Conservation (phyloP, 2,888 invertebrate species). For the Atherix ibis region DNA sequence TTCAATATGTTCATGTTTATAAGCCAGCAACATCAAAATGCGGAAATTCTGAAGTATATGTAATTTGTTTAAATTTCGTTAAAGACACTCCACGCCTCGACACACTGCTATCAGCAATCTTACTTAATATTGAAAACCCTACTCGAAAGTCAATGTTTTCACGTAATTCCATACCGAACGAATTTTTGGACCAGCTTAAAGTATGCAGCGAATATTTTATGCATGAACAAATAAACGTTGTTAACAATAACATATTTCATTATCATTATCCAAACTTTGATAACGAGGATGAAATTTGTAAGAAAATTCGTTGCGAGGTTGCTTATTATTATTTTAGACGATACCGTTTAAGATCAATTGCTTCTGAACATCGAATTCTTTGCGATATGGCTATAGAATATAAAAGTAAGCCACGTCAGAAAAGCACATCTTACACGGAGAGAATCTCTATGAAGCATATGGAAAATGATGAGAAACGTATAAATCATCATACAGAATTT, state of each 20-base stretch:
- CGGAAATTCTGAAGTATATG: conserved; percentile 88
- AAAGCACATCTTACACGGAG: too few species aligned
- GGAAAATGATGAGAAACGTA: too few species aligned
- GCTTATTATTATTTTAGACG: conserved; percentile 41
- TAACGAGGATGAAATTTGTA: conserved; percentile 24
- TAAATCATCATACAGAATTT: too few species aligned
- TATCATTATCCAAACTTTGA: conserved; percentile 31
- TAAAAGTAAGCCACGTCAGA: too few species aligned
- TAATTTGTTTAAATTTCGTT: conserved; percentile 45
- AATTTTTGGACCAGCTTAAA: conserved; percentile 48
- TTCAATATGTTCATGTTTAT: conserved; percentile 55
- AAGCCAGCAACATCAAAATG: conserved; percentile 89
- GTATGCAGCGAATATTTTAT: conserved; percentile 50
- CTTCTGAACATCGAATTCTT: conserved; percentile 35
- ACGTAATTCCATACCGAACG: conserved; percentile 39
- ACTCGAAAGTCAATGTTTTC: conserved; percentile 39
- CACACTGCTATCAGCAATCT: conserved; percentile 12
- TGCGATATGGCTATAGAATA: too few species aligned
- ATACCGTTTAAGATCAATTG: conserved; percentile 40
- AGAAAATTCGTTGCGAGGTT: conserved; percentile 35
- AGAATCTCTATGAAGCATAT: too few species aligned
- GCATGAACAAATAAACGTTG: conserved; percentile 48
- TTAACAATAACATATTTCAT: conserved; percentile 47
- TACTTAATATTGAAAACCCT: conserved; percentile 21
- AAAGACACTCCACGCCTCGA: conserved; percentile 13